A percentile compares a stretch with the other conserved stretches of the same genome.
Conservation (phyloP, 2,113 vertebrate species). For the Pampusana beccarii region DNA sequence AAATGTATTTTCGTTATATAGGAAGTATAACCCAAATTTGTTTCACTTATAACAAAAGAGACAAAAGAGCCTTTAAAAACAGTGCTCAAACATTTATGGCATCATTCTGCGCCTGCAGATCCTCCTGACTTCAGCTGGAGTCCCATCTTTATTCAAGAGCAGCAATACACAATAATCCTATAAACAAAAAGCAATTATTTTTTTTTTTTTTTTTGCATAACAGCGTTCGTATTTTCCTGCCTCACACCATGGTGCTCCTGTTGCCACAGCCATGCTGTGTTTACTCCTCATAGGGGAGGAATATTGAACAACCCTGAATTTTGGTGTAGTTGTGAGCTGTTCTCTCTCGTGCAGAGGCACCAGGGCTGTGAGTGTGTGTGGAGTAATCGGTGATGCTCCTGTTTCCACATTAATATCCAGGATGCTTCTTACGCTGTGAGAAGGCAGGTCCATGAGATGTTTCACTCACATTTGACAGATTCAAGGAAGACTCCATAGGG, state of each 20-base stretch:
- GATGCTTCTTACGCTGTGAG: background rate
- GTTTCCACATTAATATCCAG: background rate
- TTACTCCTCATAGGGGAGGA: background rate
- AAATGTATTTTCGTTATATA: slow-evolving; percentile 3
- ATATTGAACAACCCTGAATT: background rate
- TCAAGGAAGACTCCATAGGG: background rate
- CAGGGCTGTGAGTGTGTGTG: background rate
- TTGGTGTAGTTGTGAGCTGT: background rate
- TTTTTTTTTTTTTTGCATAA: accelerated
- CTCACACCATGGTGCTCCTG: background rate
- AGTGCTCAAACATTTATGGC: background rate
- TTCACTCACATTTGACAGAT: background rate
- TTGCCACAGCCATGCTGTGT: background rate
- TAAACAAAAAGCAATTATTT: background rate
- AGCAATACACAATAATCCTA: background rate
- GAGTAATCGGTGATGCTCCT: accelerated
- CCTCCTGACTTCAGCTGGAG: background rate
- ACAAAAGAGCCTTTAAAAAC: background rate
- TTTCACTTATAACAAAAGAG: background rate
- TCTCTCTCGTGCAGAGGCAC: background rate
- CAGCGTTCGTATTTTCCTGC: background rate
- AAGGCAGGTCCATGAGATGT: background rate
- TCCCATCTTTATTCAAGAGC: background rate
- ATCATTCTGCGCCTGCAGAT: background rate
- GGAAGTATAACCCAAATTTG: background rate